Evolutionary conservation across 2,797 vertebrate genomes (phyloP), one percentile per base, ranked within the genome.

Genomic region (Pygocentrus nattereri): DNA sequence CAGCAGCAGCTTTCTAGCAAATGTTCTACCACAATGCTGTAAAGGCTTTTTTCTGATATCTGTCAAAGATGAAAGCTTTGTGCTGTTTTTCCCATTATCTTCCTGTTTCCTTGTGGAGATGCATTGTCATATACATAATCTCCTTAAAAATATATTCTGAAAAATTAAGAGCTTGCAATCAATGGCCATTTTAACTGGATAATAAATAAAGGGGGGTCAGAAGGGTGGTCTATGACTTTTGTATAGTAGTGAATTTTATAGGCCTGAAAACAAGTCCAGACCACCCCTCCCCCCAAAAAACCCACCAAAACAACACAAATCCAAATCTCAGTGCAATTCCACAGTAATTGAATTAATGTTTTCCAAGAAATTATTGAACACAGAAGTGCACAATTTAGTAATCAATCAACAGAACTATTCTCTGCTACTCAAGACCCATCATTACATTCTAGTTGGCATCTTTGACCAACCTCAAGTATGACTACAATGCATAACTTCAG

Each of bases 391-490:
- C 34, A 64, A 34, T 34, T 18, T 75, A 19, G 47, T 50, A 70
- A 59, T 68, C 54, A 56, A 67, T 56, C 59, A 23, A 3, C 5
- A 75, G 11, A 54, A 12, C 41, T 50, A 73, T 34, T 47, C 61
- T 50, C 31, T 15, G 50, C 61, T 5, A 31, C 18, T 38, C 56
- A 54, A 38, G 52, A 49, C 59, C 1, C 62, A 49, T 12, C 4
- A 70, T 18, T 62, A 72, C 27, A 70, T 75, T 72, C 74, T 82
- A 79, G 84, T 64, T 69, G 68, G 72, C 62, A 76, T 83, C 73
- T 65, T 62, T 79, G 78, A 73, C 56, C 68, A 50, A 80, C 73
- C 82, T 76, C 73, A 80, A 72, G 19, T 78, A 84, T 58, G 50
- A 25, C 56, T 80, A 44, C 56, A 61, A 31, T 49, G 76, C 56